These are phyloP conservation scores for Fukomys damarensis DNA, from an alignment of 2,113 vertebrate genomes.

Conservation along the genomic window DNA sequence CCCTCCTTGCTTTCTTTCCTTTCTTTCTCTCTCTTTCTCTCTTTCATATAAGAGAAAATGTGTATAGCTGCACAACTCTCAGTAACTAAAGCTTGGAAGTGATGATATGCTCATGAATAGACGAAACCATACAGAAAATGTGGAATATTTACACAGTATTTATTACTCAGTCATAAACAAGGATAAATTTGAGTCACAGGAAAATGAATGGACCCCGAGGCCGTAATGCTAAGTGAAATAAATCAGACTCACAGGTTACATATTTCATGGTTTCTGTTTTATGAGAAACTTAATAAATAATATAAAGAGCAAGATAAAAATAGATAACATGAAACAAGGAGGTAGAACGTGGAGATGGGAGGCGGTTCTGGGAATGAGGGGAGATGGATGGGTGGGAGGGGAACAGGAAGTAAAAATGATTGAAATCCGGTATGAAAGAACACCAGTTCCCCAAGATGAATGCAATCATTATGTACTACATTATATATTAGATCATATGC, in stretches of 20 bases:
- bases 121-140: not conserved
- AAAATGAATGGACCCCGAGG: not conserved
- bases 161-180: not conserved
- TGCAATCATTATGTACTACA: too few species aligned
- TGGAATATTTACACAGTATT: not conserved
- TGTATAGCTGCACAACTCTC: not conserved
- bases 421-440: not conserved
- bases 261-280: not conserved
- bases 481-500: too few species aligned
- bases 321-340: not conserved
- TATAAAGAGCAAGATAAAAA: not conserved
- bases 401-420: not conserved
- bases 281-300: not conserved
- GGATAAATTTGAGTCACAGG: not conserved
- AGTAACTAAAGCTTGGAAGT: not conserved
- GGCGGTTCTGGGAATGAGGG: not conserved
- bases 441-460: not conserved
- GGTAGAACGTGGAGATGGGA: not conserved
- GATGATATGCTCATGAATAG: not conserved
- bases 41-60: not conserved
- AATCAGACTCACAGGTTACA: not conserved
- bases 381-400: not conserved
- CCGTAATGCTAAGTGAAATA: not conserved
- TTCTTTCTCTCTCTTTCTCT: not conserved
- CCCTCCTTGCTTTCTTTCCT: too few species aligned